Percentiles rank a stretch among this genome's conserved stretches.
These are phyloP conservation scores for Actenoides lindsayi DNA, from an alignment of 2,113 vertebrate genomes.

Conservation along the genomic window DNA sequence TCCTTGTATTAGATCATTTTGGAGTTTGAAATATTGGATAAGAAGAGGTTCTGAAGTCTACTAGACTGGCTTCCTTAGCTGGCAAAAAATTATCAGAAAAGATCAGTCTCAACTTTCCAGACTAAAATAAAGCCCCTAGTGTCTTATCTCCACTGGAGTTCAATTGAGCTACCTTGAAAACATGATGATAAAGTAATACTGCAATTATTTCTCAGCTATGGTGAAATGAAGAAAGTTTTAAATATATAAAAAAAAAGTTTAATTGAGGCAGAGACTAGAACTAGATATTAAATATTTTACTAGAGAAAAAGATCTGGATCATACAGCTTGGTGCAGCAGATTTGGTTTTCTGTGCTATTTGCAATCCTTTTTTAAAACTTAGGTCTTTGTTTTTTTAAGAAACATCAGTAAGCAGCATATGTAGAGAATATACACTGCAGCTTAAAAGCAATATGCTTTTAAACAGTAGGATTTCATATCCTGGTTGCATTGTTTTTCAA, in stretches of 20 bases:
- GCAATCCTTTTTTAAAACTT: background rate
- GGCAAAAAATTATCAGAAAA: background rate
- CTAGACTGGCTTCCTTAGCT: background rate
- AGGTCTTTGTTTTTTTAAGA: background rate
- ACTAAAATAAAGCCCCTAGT: background rate
- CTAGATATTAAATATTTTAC: conserved; percentile 24
- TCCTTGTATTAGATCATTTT: background rate
- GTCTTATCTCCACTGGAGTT: background rate
- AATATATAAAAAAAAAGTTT: background rate
- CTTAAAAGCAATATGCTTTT: background rate
- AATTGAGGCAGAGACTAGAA: background rate
- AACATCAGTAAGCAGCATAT: background rate
- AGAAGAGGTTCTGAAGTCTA: background rate
- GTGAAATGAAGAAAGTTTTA: background rate
- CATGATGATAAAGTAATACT: background rate
- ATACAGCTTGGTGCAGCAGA: background rate
- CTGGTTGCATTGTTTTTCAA: background rate
- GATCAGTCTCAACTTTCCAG: background rate
- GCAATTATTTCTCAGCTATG: background rate
- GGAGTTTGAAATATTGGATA: background rate
- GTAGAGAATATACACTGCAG: background rate
- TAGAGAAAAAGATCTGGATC: background rate
- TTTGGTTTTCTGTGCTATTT: background rate
- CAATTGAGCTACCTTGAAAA: background rate
- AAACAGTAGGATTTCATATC: background rate